Evolutionary conservation across 2,113 vertebrate genomes (phyloP).

Genomic region (Xenus cinereus): DNA sequence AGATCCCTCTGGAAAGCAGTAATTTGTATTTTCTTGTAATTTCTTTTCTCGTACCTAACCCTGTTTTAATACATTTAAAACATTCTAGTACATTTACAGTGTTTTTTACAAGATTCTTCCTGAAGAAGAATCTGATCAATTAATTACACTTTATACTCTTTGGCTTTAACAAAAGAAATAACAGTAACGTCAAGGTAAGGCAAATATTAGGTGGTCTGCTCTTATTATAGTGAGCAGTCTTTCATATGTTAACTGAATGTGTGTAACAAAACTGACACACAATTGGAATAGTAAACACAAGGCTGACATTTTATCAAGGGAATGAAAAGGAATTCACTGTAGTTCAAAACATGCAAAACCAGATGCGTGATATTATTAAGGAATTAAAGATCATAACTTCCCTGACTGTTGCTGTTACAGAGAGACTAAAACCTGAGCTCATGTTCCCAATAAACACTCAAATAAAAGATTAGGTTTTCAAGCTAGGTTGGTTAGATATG

Average conservation of each 20-base stretch:
- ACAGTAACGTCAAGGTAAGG: not conserved
- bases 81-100: not conserved
- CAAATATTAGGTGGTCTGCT: not conserved
- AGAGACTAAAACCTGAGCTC: not conserved
- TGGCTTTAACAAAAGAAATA: not conserved
- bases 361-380: not conserved
- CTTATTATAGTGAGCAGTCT: not conserved
- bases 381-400: not conserved
- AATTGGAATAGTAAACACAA: not conserved
- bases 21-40: not conserved
- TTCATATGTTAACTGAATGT: accelerated
- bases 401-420: not conserved
- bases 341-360: not conserved
- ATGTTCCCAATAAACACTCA: not conserved
- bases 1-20: not conserved
- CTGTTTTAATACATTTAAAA: not conserved
- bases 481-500: not conserved
- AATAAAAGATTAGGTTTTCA: not conserved
- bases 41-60: not conserved
- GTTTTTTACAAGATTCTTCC: not conserved
- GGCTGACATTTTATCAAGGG: not conserved
- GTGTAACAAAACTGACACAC: not conserved
- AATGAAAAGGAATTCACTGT: not conserved
- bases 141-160: not conserved
- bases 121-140: not conserved